Evolutionary conservation across 1,140 invertebrate species (phyloP).

Genomic region (Drosophila baimaii): DNA sequence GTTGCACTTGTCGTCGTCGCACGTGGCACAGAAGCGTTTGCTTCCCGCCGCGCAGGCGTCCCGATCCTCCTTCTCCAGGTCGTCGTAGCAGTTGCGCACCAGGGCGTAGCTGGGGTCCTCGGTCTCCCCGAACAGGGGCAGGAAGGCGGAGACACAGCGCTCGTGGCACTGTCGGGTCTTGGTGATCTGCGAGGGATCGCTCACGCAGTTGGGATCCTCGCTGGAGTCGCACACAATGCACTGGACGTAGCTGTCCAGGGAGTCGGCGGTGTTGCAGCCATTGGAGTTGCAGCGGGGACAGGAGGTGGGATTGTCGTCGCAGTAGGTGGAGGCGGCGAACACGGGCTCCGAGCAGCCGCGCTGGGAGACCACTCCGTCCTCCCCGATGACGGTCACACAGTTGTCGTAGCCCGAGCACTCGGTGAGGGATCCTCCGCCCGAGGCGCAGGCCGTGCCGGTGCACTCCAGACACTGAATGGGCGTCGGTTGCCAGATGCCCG

Average conservation of each 20-base stretch:
- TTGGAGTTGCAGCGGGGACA: constrained; percentile 80
- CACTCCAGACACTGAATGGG: constrained; percentile 68
- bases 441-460: constrained; percentile 27
- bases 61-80: constrained; percentile 66
- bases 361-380: constrained; percentile 47
- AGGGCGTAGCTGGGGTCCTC: constrained; percentile 64
- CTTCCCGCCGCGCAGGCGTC: constrained; percentile 43
- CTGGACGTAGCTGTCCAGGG: constrained; percentile 55
- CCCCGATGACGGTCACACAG: constrained; percentile 72
- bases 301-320: constrained; percentile 46
- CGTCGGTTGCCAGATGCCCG: constrained; percentile 66
- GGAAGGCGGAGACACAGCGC: constrained; percentile 68
- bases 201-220: constrained; percentile 43
- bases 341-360: constrained; percentile 60
- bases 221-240: constrained; percentile 72
- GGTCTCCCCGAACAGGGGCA: constrained; percentile 42
- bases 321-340: constrained; percentile 35
- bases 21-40: constrained; percentile 56
- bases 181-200: constrained; percentile 20
- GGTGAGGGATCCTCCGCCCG: constrained; percentile 22
- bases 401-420: constrained; percentile 60
- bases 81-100: constrained; percentile 68
- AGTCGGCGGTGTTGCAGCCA: constrained; percentile 69
- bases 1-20: constrained; percentile 61
- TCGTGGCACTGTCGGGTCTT: constrained; percentile 63